Conservation (phyloP, 2,888 invertebrate genomes). For the Lithosia quadra region DNA sequence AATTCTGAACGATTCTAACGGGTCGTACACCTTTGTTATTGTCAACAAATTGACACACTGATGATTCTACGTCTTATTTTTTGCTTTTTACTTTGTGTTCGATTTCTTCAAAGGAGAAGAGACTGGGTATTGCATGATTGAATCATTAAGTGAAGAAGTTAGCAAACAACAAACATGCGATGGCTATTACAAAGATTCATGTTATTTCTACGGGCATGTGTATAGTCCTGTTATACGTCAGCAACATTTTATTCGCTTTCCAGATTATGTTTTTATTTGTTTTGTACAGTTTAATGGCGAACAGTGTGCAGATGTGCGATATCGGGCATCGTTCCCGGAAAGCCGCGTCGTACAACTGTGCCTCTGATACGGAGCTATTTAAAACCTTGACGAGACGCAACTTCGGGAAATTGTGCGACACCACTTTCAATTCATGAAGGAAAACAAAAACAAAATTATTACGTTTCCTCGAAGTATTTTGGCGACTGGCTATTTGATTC, state of each 20-base stretch:
- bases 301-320: conserved; percentile 53
- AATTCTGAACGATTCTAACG: conserved; percentile 43
- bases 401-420: conserved; percentile 55
- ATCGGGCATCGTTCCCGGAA: conserved; percentile 67
- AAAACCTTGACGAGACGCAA: conserved; percentile 57
- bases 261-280: conserved; percentile 51
- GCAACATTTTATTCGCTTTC: conserved; percentile 34
- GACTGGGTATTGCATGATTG: not conserved
- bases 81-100: not conserved
- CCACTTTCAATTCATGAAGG: conserved; percentile 35
- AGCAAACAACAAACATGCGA: conserved; percentile 8
- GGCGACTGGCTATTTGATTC: conserved; percentile 19
- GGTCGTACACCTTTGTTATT: conserved; percentile 50
- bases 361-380: conserved; percentile 61
- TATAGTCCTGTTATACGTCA: conserved; percentile 30
- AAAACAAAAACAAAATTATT: conserved; percentile 39
- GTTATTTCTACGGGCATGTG: conserved; percentile 21
- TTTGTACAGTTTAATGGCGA: conserved; percentile 48
- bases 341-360: conserved; percentile 43
- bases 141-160: conserved; percentile 7
- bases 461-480: conserved; percentile 34
- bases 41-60: conserved; percentile 33
- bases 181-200: conserved; percentile 19
- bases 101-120: not conserved
- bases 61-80: conserved; percentile 35